phyloP scores from a whole-genome alignment of 2,888 invertebrate genomes.

The Myopa tessellatipennis region DNA sequence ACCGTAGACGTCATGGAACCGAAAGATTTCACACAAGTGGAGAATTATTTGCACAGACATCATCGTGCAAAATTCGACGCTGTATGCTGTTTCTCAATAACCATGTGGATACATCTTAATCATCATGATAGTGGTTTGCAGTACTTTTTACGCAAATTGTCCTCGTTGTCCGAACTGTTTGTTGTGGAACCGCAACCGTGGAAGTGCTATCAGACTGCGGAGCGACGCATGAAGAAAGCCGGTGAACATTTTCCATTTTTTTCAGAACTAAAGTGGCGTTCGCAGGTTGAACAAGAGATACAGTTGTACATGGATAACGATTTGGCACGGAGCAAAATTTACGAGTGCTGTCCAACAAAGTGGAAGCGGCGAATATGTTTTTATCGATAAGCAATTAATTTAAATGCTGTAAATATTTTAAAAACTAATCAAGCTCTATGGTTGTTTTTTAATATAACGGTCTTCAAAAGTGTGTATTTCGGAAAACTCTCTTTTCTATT shows the following conservation, averaged over 20 bases:
- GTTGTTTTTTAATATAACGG: not conserved
- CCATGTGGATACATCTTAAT: slow-evolving; percentile 93
- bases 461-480: slow-evolving; percentile 19
- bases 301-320: slow-evolving; percentile 70
- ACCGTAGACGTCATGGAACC: slow-evolving; percentile 74
- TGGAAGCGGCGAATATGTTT: slow-evolving; percentile 80
- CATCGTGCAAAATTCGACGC: slow-evolving; percentile 73
- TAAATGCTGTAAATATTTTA: no score
- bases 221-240: slow-evolving; percentile 76
- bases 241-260: slow-evolving; percentile 73
- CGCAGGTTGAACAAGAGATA: slow-evolving; percentile 74
- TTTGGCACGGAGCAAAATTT: slow-evolving; percentile 70
- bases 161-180: slow-evolving; percentile 70
- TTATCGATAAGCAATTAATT: slow-evolving; percentile 67
- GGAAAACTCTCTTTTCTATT: not conserved
- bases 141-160: slow-evolving; percentile 73
- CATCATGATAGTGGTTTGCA: slow-evolving; percentile 80
- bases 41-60: slow-evolving; percentile 68
- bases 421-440: not conserved
- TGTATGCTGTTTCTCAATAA: slow-evolving; percentile 83
- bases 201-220: slow-evolving; percentile 84
- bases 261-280: slow-evolving; percentile 72
- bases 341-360: slow-evolving; percentile 72
- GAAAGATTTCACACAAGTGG: slow-evolving; percentile 64
- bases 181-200: slow-evolving; percentile 87